phyloP scores from a whole-genome alignment of 2,113 vertebrate genomes.

The Theristicus caerulescens region DNA sequence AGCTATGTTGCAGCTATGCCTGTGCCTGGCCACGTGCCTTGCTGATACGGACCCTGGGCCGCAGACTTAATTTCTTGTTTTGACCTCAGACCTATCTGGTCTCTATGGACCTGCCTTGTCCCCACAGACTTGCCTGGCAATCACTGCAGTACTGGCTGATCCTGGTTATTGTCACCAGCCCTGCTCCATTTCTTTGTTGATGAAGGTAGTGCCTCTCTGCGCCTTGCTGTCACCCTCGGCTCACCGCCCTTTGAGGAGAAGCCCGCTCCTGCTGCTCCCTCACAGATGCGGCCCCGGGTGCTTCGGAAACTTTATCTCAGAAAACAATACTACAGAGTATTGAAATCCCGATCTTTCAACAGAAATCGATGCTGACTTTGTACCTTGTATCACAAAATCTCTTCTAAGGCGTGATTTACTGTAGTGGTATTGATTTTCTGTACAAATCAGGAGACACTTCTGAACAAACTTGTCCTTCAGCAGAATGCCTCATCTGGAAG shows the following conservation, averaged over 20 bases:
- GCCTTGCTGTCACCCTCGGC: not conserved
- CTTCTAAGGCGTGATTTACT: not conserved
- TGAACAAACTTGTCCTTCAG: not conserved
- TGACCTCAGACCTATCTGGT: not conserved
- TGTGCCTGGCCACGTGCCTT: not conserved
- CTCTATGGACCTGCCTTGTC: not conserved
- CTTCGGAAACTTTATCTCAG: not conserved
- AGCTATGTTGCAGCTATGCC: not conserved
- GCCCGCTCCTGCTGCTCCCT: not conserved
- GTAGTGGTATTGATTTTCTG: constrained; percentile 5
- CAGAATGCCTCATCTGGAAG: not conserved
- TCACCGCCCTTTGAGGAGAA: not conserved
- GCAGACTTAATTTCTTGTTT: not conserved
- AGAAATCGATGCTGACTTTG: not conserved
- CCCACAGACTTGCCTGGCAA: not conserved
- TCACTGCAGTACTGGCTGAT: not conserved
- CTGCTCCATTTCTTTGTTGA: accelerated
- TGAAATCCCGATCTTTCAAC: not conserved
- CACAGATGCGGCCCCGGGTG: not conserved
- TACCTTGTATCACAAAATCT: not conserved
- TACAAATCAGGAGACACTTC: not conserved
- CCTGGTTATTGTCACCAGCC: not conserved
- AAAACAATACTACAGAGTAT: not conserved
- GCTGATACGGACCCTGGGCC: not conserved
- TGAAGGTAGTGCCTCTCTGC: not conserved